A percentile compares a stretch with the other conserved stretches of the same genome.
These are phyloP conservation scores for Drosophila prolongata DNA, from an alignment of 2,888 invertebrate species.

Conservation along the genomic window DNA sequence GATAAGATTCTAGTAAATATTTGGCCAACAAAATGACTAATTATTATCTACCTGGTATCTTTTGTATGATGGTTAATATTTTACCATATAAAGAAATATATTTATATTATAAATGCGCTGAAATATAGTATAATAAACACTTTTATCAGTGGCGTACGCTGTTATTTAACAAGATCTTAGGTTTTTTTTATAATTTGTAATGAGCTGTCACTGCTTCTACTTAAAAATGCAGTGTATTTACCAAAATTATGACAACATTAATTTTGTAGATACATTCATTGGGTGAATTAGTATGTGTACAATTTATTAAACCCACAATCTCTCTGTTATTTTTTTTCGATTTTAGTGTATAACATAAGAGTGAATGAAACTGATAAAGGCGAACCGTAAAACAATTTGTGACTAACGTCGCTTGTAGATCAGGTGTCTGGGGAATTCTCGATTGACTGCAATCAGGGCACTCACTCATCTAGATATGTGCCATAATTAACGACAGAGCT, in stretches of 20 bases:
- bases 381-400: slow-evolving; percentile 11
- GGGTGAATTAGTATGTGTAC: no score
- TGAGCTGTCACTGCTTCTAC: no score
- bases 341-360: not conserved
- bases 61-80: not conserved
- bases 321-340: no score
- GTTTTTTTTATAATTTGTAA: no score
- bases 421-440: slow-evolving; percentile 35
- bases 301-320: no score
- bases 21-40: not conserved
- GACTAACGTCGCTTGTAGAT: slow-evolving; percentile 25
- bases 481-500: slow-evolving; percentile 6
- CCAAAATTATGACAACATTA: no score
- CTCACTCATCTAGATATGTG: slow-evolving; percentile 6
- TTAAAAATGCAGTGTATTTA: no score
- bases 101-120: not conserved
- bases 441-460: slow-evolving; percentile 15
- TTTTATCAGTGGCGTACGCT: not conserved
- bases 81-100: not conserved
- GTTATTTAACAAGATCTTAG: not conserved
- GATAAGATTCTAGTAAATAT: not conserved
- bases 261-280: no score
- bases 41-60: no score
- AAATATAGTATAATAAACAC: no score
- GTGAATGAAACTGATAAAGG: slow-evolving; percentile 33